These are phyloP conservation scores for Dallia pectoralis DNA, from an alignment of 2,797 vertebrate species.

Conservation along the genomic window DNA sequence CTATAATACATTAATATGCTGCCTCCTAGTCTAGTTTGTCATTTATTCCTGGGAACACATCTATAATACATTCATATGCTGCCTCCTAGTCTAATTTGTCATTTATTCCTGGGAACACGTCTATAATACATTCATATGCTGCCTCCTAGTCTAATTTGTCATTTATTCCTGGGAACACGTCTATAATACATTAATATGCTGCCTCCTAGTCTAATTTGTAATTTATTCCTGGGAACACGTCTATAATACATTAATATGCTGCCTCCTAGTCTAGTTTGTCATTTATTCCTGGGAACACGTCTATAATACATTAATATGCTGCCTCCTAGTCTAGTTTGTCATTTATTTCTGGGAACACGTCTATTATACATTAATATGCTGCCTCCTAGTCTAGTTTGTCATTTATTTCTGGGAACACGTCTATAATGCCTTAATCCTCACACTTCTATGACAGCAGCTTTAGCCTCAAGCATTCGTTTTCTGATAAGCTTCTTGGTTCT, in stretches of 20 bases:
- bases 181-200: neutral
- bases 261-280: neutral
- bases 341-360: too few species aligned
- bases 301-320: neutral
- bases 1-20: neutral
- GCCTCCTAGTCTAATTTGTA: neutral
- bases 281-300: too few species aligned
- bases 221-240: too few species aligned
- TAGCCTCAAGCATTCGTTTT: conserved; percentile 69
- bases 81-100: neutral
- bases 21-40: neutral
- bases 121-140: neutral
- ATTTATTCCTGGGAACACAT: too few species aligned
- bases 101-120: too few species aligned
- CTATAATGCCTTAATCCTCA: conserved; percentile 38
- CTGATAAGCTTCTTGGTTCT: conserved; percentile 67
- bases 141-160: neutral
- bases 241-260: neutral
- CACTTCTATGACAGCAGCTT: conserved; percentile 74
- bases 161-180: too few species aligned
- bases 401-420: neutral
- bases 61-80: neutral
- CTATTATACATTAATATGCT: neutral
- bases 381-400: too few species aligned
- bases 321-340: neutral